Percentiles rank a stretch among this genome's conserved stretches.
phyloP scores from a whole-genome alignment of 2,797 vertebrate genomes.

The Tamandua tetradactyla region DNA sequence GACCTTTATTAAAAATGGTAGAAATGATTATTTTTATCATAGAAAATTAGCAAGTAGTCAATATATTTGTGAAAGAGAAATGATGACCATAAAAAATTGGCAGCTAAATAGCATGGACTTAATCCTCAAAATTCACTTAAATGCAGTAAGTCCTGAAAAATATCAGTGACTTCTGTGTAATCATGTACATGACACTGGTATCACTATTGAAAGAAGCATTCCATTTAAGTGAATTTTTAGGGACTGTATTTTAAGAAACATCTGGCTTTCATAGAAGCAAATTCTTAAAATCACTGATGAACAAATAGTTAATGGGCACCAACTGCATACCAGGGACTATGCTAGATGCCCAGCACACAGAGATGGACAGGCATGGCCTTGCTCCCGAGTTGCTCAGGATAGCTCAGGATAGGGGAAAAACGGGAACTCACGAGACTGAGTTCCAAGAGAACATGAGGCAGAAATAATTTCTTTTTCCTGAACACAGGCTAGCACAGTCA shows the following conservation, averaged over 20 bases:
- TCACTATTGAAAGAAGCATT: neutral
- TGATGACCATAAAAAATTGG: neutral
- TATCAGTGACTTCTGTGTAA: no score
- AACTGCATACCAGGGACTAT: neutral
- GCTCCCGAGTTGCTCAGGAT: neutral
- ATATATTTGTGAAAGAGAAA: slow-evolving; percentile 15
- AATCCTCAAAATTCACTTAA: neutral
- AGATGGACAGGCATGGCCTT: no score
- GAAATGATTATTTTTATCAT: neutral
- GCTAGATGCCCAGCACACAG: neutral
- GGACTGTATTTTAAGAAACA: neutral
- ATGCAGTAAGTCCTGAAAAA: no score
- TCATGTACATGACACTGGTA: neutral
- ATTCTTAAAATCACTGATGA: neutral
- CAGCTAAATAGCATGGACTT: neutral
- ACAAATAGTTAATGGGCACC: neutral
- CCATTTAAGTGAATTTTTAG: neutral
- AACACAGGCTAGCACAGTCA: neutral
- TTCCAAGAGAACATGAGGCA: neutral
- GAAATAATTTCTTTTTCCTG: neutral
- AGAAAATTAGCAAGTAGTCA: neutral
- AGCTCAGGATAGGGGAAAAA: neutral
- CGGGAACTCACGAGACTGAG: neutral
- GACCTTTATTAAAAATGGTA: neutral
- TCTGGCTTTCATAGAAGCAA: neutral